A percentile compares a stretch with the other conserved stretches of the same genome.
Conservation (phyloP, 37 sponge, comb jelly and placozoan species). For the Chondrosia reniformis region DNA sequence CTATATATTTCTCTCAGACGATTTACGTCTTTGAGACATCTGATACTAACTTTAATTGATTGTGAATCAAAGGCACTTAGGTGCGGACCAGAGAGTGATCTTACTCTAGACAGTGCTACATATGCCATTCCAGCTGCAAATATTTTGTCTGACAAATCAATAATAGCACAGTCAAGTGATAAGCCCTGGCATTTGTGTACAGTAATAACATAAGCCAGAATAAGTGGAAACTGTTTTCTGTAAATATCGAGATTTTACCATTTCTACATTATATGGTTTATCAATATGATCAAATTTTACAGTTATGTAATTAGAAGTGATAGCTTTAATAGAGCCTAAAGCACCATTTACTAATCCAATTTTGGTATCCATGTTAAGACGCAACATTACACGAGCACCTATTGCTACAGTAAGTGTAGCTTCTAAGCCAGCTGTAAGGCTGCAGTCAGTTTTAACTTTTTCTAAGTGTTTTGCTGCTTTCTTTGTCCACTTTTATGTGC, state of each 20-base stretch:
- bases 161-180: conserved; percentile 34
- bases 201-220: conserved; percentile 34
- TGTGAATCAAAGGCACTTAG: conserved; percentile 28
- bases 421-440: conserved; percentile 30
- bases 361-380: conserved; percentile 31
- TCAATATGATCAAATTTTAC: conserved; percentile 39
- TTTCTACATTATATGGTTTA: not conserved
- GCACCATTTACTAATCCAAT: conserved; percentile 46
- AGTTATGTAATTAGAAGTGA: not conserved
- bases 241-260: conserved; percentile 19
- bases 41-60: conserved; percentile 15
- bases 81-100: conserved; percentile 37
- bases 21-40: conserved; percentile 21
- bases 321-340: conserved; percentile 20
- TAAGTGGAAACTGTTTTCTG: conserved; percentile 38
- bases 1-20: not conserved
- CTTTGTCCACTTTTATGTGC: conserved; percentile 20
- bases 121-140: conserved; percentile 46
- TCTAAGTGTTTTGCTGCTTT: conserved; percentile 10
- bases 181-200: conserved; percentile 55
- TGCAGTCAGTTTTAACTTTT: conserved; percentile 25
- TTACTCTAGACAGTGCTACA: conserved; percentile 45
- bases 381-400: conserved; percentile 47
- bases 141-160: conserved; percentile 22
- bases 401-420: conserved; percentile 24